phyloP scores from a whole-genome alignment of 2,888 invertebrate genomes.

The Perizoma flavofasciatum region DNA sequence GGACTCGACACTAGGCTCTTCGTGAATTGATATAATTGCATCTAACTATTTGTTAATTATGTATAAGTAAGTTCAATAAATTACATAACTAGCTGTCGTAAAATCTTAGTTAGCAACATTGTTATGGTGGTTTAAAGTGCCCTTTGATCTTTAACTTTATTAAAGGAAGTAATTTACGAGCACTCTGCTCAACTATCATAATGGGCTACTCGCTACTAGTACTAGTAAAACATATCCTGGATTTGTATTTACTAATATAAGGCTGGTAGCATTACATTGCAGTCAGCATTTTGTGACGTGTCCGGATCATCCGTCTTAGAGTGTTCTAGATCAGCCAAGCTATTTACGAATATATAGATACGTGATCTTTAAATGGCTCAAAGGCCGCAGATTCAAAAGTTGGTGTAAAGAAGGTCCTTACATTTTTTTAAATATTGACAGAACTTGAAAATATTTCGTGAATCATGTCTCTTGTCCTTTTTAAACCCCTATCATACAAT shows the following conservation, averaged over 20 bases:
- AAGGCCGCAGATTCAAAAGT: too few relatives aligned
- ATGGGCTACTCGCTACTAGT: neutral
- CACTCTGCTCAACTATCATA: neutral
- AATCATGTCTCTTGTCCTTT: too few relatives aligned
- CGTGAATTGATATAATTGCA: neutral
- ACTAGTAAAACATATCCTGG: neutral
- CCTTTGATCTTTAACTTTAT: constrained; percentile 13
- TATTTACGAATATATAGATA: too few relatives aligned
- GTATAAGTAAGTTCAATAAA: constrained; percentile 4
- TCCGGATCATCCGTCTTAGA: too few relatives aligned
- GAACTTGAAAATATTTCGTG: too few relatives aligned
- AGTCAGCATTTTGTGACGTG: too few relatives aligned
- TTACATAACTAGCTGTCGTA: constrained; percentile 8
- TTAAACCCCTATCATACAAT: too few relatives aligned
- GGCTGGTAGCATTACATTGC: too few relatives aligned
- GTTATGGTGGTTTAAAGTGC: neutral
- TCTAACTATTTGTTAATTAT: constrained; percentile 19
- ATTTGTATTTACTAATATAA: neutral
- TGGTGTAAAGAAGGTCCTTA: too few relatives aligned
- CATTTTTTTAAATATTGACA: too few relatives aligned
- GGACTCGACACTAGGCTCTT: constrained; percentile 10
- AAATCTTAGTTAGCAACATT: constrained; percentile 16
- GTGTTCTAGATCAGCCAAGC: too few relatives aligned
- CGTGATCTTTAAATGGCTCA: too few relatives aligned
- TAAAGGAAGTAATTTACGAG: constrained; percentile 15